Evolutionary conservation across 1,140 invertebrate genomes (phyloP).

Genomic region (Saxidomus purpurata): DNA sequence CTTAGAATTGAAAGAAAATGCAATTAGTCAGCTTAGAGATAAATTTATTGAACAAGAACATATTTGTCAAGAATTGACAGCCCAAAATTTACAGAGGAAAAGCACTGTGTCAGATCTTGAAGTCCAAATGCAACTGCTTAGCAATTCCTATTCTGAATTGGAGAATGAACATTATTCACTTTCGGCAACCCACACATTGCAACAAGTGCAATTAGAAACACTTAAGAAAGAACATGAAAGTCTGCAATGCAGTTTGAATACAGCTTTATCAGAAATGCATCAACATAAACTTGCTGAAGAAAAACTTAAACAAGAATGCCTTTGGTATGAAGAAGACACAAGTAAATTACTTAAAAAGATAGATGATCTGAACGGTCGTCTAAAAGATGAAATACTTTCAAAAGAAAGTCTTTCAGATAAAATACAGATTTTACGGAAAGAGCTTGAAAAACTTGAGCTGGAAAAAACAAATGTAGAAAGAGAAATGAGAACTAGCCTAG

Average conservation of each 20-base stretch:
- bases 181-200: neutral
- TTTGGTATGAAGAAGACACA: neutral
- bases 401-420: neutral
- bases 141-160: neutral
- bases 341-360: neutral
- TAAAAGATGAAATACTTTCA: neutral
- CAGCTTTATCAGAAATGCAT: neutral
- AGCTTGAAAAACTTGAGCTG: neutral
- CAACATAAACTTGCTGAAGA: neutral
- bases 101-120: neutral
- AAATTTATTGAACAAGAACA: neutral
- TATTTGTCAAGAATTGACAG: neutral
- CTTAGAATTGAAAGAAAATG: neutral
- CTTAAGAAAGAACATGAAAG: neutral
- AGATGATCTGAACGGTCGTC: neutral
- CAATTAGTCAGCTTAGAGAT: neutral
- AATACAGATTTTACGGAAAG: neutral
- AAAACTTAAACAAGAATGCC: neutral
- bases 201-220: neutral
- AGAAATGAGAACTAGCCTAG: neutral
- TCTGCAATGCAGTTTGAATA: neutral
- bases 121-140: neutral
- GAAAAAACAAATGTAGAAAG: conserved; percentile 2
- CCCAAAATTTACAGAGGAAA: neutral
- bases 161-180: neutral